Base-by-base conservation (phyloP, 1,140 invertebrate species). In the Drosophila triauraria region DNA sequence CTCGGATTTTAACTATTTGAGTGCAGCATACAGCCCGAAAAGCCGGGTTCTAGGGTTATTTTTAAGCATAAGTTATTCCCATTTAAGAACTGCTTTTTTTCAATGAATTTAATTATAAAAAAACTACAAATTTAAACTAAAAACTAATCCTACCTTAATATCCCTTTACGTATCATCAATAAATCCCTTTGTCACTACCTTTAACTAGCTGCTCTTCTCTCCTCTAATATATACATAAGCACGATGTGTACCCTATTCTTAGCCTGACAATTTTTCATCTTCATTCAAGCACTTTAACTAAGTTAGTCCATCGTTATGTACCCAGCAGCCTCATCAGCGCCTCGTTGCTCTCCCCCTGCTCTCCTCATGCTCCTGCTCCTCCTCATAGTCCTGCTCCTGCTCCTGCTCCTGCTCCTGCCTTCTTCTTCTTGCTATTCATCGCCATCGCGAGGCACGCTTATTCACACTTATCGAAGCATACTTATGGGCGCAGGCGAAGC, bases 401-500 rank as follows among this genome's bases (percentile, higher is more conserved):
- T 54, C 7, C 8, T 25, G n/a, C 5, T 17, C 32, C 20, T 56
- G 42, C 30, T 57, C 17, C 51, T 65, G 27, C 13, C 25, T 58
- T 42, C 23, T 32, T 44, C 38, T 51, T 40, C 47, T 32, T 35
- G 38, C 70, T 62, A 42, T 56, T 61, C 69, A 25, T 43, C 46
- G 35, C 25, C 68, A 61, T 61, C 47, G 32, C 51, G 58, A 48
- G 67, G 68, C 68, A 71, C 65, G 57, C 60, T 67, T 57, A 71
- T 70, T 85, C 75, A 61, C 78, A 85, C 78, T 81, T 86, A 78
- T 86, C 78, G 78, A 70, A 82, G 82, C 69, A 85, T 85, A 86
- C 82, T 85, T 82, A 53, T 70, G 75, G 64, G 82, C 69, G 75
- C 65, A 61, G 53, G 50, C 75, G 75, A 79, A 20, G 75, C 65